Percentiles rank a stretch among this genome's conserved stretches.
These are phyloP conservation scores for Procambarus virginalis DNA, from an alignment of 1,140 invertebrate species.

Conservation along the genomic window DNA sequence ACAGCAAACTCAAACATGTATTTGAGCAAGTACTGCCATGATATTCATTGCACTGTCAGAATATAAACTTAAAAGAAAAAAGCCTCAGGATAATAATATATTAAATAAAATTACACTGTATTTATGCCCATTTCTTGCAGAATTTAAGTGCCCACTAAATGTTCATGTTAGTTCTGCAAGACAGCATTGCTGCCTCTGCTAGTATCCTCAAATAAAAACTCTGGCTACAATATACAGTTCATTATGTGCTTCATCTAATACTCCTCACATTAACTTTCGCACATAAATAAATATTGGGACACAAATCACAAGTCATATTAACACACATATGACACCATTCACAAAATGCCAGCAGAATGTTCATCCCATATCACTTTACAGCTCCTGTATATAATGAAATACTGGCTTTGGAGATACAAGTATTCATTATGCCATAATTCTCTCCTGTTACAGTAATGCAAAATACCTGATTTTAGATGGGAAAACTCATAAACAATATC, in stretches of 20 bases:
- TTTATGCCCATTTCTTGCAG: constrained; percentile 54
- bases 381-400: constrained; percentile 18
- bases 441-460: constrained; percentile 12
- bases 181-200: constrained; percentile 11
- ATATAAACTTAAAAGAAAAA: constrained; percentile 35
- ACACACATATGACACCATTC: constrained; percentile 8
- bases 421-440: constrained; percentile 3
- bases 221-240: constrained; percentile 51
- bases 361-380: constrained; percentile 16
- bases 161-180: constrained; percentile 26
- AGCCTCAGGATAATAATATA: constrained; percentile 38
- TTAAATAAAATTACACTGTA: constrained; percentile 52
- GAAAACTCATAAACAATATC: background rate
- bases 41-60: constrained; percentile 46
- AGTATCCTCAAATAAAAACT: constrained; percentile 49
- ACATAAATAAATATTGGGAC: constrained; percentile 47
- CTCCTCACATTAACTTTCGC: constrained; percentile 32
- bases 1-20: constrained; percentile 37
- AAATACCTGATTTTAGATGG: background rate
- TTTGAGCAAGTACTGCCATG: constrained; percentile 40
- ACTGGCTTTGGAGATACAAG: background rate
- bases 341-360: constrained; percentile 22
- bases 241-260: constrained; percentile 39
- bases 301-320: constrained; percentile 17
- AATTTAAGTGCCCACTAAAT: constrained; percentile 54